Percentiles rank a stretch among this genome's conserved stretches.
Evolutionary conservation across 1,140 invertebrate genomes (phyloP).

Genomic region (Hestina assimilis): DNA sequence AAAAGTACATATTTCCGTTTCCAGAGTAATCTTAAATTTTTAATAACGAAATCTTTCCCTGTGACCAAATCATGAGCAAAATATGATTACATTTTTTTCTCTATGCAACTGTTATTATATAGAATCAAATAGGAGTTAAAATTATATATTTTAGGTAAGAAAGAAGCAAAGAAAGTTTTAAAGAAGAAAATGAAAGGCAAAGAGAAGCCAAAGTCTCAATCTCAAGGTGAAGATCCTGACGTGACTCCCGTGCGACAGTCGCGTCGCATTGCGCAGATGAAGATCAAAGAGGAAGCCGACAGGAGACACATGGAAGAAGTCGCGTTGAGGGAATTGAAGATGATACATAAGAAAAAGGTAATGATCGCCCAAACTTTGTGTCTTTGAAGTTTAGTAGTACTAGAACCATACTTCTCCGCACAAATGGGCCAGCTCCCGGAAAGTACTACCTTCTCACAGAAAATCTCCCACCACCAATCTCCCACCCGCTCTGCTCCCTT

Average conservation of each 20-base stretch:
- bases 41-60: too few relatives aligned
- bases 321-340: constrained; percentile 80
- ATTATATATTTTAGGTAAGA: constrained; percentile 44
- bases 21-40: not conserved
- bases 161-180: constrained; percentile 49
- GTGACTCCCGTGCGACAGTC: constrained; percentile 84
- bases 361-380: too few relatives aligned
- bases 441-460: too few relatives aligned
- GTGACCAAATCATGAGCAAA: too few relatives aligned
- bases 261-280: constrained; percentile 89
- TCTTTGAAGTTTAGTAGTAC: too few relatives aligned
- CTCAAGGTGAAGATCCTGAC: constrained; percentile 39
- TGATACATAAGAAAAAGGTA: constrained; percentile 81
- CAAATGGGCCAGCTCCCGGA: too few relatives aligned
- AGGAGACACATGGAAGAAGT: constrained; percentile 85
- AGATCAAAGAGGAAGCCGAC: constrained; percentile 90
- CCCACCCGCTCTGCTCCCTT: too few relatives aligned
- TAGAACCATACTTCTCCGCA: too few relatives aligned
- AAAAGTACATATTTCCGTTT: not conserved
- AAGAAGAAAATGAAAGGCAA: constrained; percentile 55
- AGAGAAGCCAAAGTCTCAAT: constrained; percentile 30
- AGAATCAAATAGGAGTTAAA: too few relatives aligned
- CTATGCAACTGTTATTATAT: too few relatives aligned
- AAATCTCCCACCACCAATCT: too few relatives aligned
- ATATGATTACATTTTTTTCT: too few relatives aligned